Evolutionary conservation across 2,113 vertebrate species (phyloP).

Genomic region (Hydrolagus affinis): DNA sequence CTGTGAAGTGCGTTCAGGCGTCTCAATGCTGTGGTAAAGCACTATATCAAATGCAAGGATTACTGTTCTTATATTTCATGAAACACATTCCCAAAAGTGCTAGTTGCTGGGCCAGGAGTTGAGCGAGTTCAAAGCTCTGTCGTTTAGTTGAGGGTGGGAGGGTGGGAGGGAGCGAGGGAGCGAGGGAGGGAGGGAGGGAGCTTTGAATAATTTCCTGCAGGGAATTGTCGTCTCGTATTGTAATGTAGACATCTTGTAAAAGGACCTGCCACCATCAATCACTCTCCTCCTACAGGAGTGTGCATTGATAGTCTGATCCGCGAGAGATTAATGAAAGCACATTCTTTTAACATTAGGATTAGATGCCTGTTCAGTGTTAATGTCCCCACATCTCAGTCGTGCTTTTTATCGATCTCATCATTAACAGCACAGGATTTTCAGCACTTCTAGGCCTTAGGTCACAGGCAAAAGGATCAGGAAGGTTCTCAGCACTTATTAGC

Average conservation of each 20-base stretch:
- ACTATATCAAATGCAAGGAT: too few relatives aligned
- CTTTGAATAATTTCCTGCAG: not conserved
- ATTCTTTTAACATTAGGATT: constrained; percentile 19
- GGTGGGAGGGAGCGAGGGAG: constrained; percentile 39
- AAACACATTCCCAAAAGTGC: too few relatives aligned
- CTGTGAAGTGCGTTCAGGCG: too few relatives aligned
- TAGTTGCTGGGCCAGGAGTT: too few relatives aligned
- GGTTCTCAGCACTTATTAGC: too few relatives aligned
- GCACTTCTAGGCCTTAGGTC: not conserved
- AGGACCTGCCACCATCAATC: constrained; percentile 19
- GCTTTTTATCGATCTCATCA: constrained; percentile 6
- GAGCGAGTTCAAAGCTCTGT: too few relatives aligned
- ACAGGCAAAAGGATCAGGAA: not conserved
- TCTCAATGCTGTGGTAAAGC: too few relatives aligned
- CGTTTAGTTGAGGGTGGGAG: constrained; percentile 32
- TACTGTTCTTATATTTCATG: too few relatives aligned
- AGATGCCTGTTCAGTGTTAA: constrained; percentile 2
- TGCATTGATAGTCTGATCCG: not conserved
- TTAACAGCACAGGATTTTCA: not conserved
- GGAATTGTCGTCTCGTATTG: not conserved
- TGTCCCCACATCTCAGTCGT: not conserved
- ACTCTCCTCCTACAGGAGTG: not conserved
- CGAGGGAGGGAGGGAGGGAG: constrained; percentile 37
- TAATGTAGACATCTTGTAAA: not conserved
- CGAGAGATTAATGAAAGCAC: not conserved